Evolutionary conservation across 2,797 vertebrate genomes (phyloP).

Genomic region (Margarornis squamiger): DNA sequence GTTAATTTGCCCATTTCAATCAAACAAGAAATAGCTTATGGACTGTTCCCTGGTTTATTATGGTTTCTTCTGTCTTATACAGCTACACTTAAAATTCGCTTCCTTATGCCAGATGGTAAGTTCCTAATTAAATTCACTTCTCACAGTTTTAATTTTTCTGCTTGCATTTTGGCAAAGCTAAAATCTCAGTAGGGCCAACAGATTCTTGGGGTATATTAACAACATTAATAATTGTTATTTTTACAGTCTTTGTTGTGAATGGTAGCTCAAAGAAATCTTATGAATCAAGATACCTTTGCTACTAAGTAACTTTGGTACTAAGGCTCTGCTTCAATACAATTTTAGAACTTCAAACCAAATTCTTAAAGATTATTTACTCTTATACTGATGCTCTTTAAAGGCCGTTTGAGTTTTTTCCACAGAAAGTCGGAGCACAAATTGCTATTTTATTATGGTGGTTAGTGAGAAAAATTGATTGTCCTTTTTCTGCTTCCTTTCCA

Average conservation of each 20-base stretch:
- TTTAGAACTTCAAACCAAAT: not conserved
- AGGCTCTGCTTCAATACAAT: not conserved
- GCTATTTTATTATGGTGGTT: not conserved
- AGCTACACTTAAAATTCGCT: not conserved
- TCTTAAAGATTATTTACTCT: not conserved
- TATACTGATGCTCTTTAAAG: not conserved
- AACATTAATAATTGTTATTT: constrained; percentile 11
- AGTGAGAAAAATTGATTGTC: not conserved
- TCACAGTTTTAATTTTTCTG: not conserved
- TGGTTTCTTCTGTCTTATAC: constrained; percentile 3
- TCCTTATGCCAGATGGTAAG: constrained; percentile 23
- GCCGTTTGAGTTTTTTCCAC: not conserved
- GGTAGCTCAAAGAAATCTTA: not conserved
- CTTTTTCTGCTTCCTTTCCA: not conserved
- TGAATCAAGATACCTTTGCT: not conserved
- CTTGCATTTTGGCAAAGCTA: constrained; percentile 23
- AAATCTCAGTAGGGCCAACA: not conserved
- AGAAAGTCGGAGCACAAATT: not conserved
- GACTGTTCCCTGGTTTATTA: not conserved
- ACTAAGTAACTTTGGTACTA: not conserved
- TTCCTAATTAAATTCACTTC: constrained; percentile 43
- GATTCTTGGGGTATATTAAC: not conserved
- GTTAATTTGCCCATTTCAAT: constrained; percentile 3
- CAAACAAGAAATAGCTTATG: constrained; percentile 3
- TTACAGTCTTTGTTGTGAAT: not conserved